Base-by-base conservation (phyloP, 2,888 invertebrate genomes). In the Glaucopsyche alexis region DNA sequence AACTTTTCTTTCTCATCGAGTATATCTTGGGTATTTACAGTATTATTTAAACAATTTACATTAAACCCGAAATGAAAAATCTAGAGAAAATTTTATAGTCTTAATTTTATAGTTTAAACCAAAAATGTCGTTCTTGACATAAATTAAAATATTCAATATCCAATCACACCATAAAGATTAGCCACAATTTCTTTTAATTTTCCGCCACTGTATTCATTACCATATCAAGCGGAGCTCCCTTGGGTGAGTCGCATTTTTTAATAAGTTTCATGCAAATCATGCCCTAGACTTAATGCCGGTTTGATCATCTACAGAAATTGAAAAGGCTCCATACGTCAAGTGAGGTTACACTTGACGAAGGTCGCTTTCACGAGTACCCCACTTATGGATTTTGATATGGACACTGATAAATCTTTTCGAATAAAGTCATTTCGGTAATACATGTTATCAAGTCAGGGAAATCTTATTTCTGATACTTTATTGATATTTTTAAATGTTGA, bases 181-280 rank as follows among this genome's bases (percentile, higher is more conserved):
- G 74, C 73, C 71, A 73, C 64, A 71, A 74, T 72, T 72, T 72
- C 73, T 75, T 75, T 75, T 77, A 74, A 77, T 75, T 77, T 75
- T 74, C 70, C 74, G 72, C 75, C 52, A 55, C 71, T 50, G 76
- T 76, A 80, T 81, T 81, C 77, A 79, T 82, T 82, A 80, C 78
- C 79, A 83, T 81, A 84, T 81, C 78, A 79, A 77, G 78, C 75
- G 79, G 80, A 76, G 79, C 76, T 72, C 29, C 29, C 1, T 76
- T 74, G 74, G 78, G 74, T 77, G 80, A 81, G 82, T 84, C 82
- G 81, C 81, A 84, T 86, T 89, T 77, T 88, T 90, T 90, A 90
- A 91, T 91, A 91, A 91, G 84, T 88, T 88, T 87, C 83, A 92
- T 92, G 91, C 87, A 91, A 92, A 92, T 90, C 84, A 82, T 78